Percentiles rank a stretch among this genome's conserved stretches.
Conservation (phyloP, 2,797 vertebrate genomes). For the Strix occidentalis region DNA sequence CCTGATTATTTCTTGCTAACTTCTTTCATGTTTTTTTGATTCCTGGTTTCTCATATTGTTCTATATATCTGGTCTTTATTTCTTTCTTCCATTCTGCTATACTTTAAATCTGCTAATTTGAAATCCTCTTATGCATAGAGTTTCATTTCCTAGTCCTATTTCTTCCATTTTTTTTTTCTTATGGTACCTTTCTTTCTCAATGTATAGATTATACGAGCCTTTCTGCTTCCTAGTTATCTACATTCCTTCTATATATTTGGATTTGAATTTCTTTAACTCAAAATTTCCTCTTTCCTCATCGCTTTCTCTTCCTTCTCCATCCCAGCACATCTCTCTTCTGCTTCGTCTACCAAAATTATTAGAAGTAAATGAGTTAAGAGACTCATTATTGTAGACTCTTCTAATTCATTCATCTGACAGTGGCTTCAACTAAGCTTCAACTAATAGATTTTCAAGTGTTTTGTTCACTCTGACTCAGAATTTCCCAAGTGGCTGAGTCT, state of each 20-base stretch:
- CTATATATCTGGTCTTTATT: not conserved
- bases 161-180: not conserved
- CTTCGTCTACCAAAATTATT: not conserved
- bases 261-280: not conserved
- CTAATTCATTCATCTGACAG: not conserved
- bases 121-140: not conserved
- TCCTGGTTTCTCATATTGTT: not conserved
- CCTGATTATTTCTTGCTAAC: not conserved
- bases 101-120: not conserved
- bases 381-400: not conserved
- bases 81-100: not conserved
- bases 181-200: not conserved
- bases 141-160: not conserved
- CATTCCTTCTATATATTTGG: not conserved
- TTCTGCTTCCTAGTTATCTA: not conserved
- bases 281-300: not conserved
- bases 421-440: not conserved
- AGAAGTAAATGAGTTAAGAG: not conserved
- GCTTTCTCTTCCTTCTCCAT: not conserved
- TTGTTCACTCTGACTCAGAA: conserved; percentile 4
- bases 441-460: conserved; percentile 26
- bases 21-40: not conserved
- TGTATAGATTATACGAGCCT: not conserved
- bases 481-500: not conserved
- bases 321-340: not conserved